A percentile compares a stretch with the other conserved stretches of the same genome.
These are phyloP conservation scores for Leptinotarsa lineolata DNA, from an alignment of 1,140 invertebrate genomes.

Conservation along the genomic window DNA sequence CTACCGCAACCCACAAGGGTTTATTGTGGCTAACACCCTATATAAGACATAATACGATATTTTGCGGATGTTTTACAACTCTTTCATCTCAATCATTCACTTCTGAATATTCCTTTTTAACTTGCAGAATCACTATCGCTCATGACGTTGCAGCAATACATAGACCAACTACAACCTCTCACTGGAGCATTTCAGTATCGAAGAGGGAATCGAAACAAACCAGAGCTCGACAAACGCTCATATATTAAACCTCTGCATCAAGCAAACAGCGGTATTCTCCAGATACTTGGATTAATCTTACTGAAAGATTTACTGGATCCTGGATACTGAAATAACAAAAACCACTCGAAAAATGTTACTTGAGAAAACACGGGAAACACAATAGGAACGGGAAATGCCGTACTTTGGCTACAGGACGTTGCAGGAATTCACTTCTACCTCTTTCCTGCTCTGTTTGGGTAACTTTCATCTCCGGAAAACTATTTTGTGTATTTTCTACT, in stretches of 20 bases:
- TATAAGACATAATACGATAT: too few species aligned
- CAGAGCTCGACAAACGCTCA: not conserved
- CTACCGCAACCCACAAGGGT: too few species aligned
- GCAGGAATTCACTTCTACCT: constrained; percentile 9
- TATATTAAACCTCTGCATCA: constrained; percentile 11
- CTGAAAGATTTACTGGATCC: constrained; percentile 19
- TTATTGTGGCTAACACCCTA: too few species aligned
- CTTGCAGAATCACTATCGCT: too few species aligned
- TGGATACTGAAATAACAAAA: constrained; percentile 13
- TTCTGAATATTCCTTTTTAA: too few species aligned
- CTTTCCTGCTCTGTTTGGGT: constrained; percentile 14
- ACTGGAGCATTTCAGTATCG: too few species aligned
- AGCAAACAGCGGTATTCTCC: constrained; percentile 6
- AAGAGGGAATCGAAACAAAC: too few species aligned
- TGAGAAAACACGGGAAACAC: constrained; percentile 18
- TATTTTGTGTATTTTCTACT: constrained; percentile 4
- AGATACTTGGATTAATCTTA: not conserved
- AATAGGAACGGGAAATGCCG: constrained; percentile 23
- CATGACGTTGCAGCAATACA: too few species aligned
- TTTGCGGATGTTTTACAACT: too few species aligned
- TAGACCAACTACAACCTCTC: too few species aligned
- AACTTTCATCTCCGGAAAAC: constrained; percentile 11
- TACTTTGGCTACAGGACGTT: constrained; percentile 18
- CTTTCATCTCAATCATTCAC: too few species aligned
- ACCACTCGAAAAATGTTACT: constrained; percentile 20